Evolutionary conservation across 2,797 vertebrate species (phyloP).

Genomic region (Arrhamphus sclerolepis): DNA sequence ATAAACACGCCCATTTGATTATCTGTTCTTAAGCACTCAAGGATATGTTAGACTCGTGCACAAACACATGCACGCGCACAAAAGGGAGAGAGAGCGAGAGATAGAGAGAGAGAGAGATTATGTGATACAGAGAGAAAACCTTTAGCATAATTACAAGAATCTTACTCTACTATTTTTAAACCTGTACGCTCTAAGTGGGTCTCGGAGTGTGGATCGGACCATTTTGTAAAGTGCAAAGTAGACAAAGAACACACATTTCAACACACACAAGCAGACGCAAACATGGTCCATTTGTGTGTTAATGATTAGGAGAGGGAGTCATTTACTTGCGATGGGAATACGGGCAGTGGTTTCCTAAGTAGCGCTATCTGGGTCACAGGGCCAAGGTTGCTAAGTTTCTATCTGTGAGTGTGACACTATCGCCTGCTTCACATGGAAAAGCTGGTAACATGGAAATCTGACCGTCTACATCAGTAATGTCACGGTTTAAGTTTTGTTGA

Average conservation of each 20-base stretch:
- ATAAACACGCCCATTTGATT: slow-evolving; percentile 52
- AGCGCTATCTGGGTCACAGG: slow-evolving; percentile 70
- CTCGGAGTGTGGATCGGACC: slow-evolving; percentile 38
- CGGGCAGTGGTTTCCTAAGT: slow-evolving; percentile 69
- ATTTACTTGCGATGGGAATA: slow-evolving; percentile 70
- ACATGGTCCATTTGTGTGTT: slow-evolving; percentile 68
- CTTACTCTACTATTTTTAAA: slow-evolving; percentile 63
- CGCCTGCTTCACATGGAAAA: slow-evolving; percentile 46
- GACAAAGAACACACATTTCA: slow-evolving; percentile 16
- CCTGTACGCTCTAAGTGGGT: slow-evolving; percentile 10
- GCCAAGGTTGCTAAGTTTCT: slow-evolving; percentile 56
- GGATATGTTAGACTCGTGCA: slow-evolving; percentile 2
- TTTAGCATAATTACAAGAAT: slow-evolving; percentile 22
- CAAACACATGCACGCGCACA: neutral
- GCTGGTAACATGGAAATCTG: slow-evolving; percentile 34
- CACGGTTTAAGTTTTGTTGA: no score
- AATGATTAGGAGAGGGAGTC: slow-evolving; percentile 75
- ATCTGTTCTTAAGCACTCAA: slow-evolving; percentile 33
- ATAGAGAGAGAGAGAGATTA: slow-evolving; percentile 2
- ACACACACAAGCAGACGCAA: slow-evolving; percentile 30
- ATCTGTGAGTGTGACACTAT: slow-evolving; percentile 28
- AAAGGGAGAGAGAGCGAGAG: slow-evolving; percentile 6
- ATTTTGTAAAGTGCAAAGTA: slow-evolving; percentile 44
- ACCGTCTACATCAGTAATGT: neutral
- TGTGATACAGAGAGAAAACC: slow-evolving; percentile 11